Base-by-base conservation (phyloP, 1,140 invertebrate genomes). In the Drosophila oshimai region DNA sequence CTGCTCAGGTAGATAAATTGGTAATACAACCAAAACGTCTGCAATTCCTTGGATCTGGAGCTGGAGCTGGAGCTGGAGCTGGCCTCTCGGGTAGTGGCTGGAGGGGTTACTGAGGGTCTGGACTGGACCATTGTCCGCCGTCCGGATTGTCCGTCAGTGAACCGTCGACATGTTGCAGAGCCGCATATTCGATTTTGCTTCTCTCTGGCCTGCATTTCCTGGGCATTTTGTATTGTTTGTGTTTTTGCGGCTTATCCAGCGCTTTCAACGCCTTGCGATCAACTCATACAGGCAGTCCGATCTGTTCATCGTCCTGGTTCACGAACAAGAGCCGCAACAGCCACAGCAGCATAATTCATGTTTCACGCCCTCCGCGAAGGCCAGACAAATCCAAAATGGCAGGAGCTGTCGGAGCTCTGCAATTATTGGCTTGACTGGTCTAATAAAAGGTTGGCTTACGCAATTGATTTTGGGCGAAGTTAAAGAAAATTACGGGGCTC, bases 1-100 rank as follows among this genome's bases (percentile, higher is more conserved):
- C 70, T 86, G 81, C 77, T 87, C 76, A 86, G 80, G 80, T 86
- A 86, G 80, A 86, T 86, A 86, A 86, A 86, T 86, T 86, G 72
- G 72, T 86, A 86, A 79, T 75, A 74, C 75, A 86, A 80, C 81
- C 78, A 62, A 74, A 79, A 49, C 46, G 58, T 74, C 64, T 53
- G 24, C 46, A 37, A 51, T 53, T 51, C 61, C 26, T 57, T 33
- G 64, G 76, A 51, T 73, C 58, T 55, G 13, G 20, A 29, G 31
- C 54, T 36, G 54, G 9, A 31, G 31, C 31, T 17, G 42, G 26
- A 57, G 13, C 12, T 45, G 0, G 10, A 31, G 31, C 37, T 42
- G 22, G 51, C 7, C 15, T 12, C 15, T 15, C 17, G 22, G 10
- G 17, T 51, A 44, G 41, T 24, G n/a, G n/a, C 22, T 18, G 10